Evolutionary conservation across 2,113 vertebrate genomes (phyloP), one percentile per base, ranked within the genome.

Genomic region (Crypturellus undulatus): DNA sequence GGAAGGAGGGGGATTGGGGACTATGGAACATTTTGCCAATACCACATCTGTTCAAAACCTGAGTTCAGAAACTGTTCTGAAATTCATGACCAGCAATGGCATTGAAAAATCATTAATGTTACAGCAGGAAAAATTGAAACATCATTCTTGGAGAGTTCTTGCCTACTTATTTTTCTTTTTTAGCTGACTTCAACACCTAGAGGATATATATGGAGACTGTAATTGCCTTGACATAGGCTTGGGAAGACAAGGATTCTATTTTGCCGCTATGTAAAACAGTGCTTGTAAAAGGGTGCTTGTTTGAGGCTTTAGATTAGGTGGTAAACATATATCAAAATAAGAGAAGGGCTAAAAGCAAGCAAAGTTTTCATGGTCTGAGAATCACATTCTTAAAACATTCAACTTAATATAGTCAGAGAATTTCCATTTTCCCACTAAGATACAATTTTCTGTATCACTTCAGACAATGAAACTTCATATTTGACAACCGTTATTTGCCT

Each of bases 41-140:
- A 30, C 30, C 70, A 94, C 76, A 95, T 94, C 92, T 96, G 89
- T 71, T 89, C 34, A 87, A 94, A 95, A 92, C 43, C 59, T 94
- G 92, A 42, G 75, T 93, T 45, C 52, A 90, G 62, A 82, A 70
- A 84, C 42, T 56, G 40, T 84, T 94, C 34, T 91, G 69, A 92
- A 93, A 76, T 91, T 83, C 25, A 25, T 69, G 17, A 83, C 45
- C 34, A 78, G 52, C 78, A 64, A 28, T 47, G 26, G 26, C 13
- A 38, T 38, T 90, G 77, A 60, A 91, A 95, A 89, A 77, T 45
- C 26, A 4, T 82, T 77, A 42, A 22, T 69, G n/a, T 84, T 94
- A 22, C 32, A 71, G 45, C 34, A 65, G 26, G 38, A 28, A 22
- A 93, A 77, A 14, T 1, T 3, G 47, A 79, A 77, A 72, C 1